Conservation (phyloP, 2,113 vertebrate genomes). For the Xiphophorus maculatus region DNA sequence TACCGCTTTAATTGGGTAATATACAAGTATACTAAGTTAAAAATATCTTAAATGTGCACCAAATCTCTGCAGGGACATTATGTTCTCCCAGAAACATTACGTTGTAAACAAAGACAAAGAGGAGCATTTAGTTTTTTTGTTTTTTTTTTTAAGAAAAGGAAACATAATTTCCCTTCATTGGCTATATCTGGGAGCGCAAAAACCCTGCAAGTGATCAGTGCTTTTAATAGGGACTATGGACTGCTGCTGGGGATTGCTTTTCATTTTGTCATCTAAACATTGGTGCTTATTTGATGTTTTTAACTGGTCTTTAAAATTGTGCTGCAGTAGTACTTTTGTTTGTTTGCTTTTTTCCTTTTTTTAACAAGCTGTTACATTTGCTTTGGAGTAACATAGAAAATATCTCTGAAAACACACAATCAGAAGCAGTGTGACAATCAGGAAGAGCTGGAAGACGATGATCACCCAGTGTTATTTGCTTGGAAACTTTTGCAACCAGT, state of each 20-base stretch:
- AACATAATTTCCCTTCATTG: conserved; percentile 50
- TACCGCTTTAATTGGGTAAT: conserved; percentile 64
- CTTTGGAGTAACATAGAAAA: conserved; percentile 24
- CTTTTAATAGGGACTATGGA: conserved; percentile 33
- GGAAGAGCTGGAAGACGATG: conserved; percentile 28
- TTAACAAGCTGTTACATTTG: conserved; percentile 26
- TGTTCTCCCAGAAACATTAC: conserved; percentile 70
- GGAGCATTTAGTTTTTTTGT: conserved; percentile 54
- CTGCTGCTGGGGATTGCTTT: conserved; percentile 23
- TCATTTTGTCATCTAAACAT: conserved; percentile 36
- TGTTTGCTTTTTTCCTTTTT: conserved; percentile 2
- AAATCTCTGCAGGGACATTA: conserved; percentile 66
- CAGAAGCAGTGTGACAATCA: background rate
- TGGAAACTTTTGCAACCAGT: background rate
- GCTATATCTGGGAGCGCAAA: conserved; percentile 44
- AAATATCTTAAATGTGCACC: conserved; percentile 64
- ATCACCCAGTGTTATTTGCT: conserved; percentile 4
- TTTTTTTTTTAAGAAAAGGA: conserved; percentile 11
- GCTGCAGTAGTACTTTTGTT: background rate
- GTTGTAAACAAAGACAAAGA: conserved; percentile 68
- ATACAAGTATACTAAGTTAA: conserved; percentile 58
- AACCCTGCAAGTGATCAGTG: conserved; percentile 23
- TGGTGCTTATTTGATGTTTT: conserved; percentile 20
- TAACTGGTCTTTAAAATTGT: background rate
- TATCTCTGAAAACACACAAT: conserved; percentile 17